These are phyloP conservation scores for Notothenia rossii DNA, from an alignment of 2,113 vertebrate species.

Conservation along the genomic window DNA sequence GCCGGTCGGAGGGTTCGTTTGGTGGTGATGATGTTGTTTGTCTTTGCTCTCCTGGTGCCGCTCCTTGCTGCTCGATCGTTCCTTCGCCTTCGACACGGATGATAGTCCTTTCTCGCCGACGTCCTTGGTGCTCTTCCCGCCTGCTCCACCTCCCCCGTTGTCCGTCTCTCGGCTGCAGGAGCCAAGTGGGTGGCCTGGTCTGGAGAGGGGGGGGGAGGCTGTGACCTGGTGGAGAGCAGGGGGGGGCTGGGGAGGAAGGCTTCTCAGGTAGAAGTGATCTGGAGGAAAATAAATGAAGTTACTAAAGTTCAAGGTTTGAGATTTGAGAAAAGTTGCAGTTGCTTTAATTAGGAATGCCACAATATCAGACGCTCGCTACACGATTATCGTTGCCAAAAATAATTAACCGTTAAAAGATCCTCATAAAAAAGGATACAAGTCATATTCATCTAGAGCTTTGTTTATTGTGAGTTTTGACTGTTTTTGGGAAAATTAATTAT, in stretches of 20 bases:
- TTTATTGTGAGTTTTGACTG: no score
- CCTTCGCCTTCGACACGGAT: slow-evolving; percentile 86
- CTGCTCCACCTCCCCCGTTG: slow-evolving; percentile 62
- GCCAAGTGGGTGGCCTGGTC: slow-evolving; percentile 87
- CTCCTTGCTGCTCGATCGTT: slow-evolving; percentile 84
- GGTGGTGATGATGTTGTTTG: slow-evolving; percentile 73
- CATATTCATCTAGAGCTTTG: no score
- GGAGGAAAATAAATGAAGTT: slow-evolving; percentile 8
- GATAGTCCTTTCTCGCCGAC: slow-evolving; percentile 84
- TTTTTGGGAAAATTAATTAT: no score
- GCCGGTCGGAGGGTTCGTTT: slow-evolving; percentile 52
- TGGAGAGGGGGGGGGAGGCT: slow-evolving; percentile 89
- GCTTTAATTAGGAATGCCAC: no score
- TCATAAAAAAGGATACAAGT: no score
- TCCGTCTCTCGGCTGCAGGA: slow-evolving; percentile 92
- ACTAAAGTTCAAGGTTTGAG: background rate
- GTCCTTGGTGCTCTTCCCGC: slow-evolving; percentile 87
- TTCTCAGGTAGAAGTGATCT: slow-evolving; percentile 98
- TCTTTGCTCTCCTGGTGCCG: slow-evolving; percentile 85
- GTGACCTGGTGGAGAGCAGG: slow-evolving; percentile 90
- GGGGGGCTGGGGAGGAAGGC: slow-evolving; percentile 93
- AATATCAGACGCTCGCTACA: no score
- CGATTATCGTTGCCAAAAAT: no score
- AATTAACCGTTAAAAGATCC: no score
- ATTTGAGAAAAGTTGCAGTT: background rate